Evolutionary conservation across 2,113 vertebrate species (phyloP).

Genomic region (Rattus rattus): DNA sequence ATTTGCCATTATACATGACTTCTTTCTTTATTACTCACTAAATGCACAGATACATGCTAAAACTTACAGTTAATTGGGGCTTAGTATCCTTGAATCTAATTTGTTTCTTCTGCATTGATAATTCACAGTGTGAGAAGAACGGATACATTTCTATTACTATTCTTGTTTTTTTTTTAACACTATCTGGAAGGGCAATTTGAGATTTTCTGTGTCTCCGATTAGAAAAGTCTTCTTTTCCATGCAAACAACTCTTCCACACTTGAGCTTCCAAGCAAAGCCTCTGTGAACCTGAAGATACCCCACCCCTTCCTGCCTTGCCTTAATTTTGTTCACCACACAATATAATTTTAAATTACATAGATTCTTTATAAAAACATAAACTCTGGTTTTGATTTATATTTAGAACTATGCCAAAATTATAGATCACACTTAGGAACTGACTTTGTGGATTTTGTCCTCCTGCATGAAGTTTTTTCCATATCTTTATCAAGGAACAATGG

Average conservation of each 20-base stretch:
- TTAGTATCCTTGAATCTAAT: not conserved
- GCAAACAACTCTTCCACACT: accelerated
- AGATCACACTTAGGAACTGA: not conserved
- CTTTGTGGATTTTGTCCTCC: not conserved
- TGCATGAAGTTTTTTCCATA: not conserved
- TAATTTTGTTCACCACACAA: not conserved
- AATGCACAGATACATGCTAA: not conserved
- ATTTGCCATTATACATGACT: no score
- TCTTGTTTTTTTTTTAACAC: not conserved
- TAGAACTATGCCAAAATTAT: no score
- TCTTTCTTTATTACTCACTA: not conserved
- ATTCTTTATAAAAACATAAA: not conserved
- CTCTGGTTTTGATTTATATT: not conserved
- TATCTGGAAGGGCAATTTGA: not conserved
- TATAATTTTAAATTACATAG: no score
- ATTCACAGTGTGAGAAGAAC: not conserved
- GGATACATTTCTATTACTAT: not conserved
- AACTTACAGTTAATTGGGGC: not conserved
- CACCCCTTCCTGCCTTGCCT: no score
- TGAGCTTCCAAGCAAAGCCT: not conserved
- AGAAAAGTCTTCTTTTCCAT: not conserved
- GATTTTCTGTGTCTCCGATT: not conserved
- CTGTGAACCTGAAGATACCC: no score
- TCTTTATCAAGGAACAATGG: not conserved
- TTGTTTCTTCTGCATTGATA: not conserved